These are phyloP conservation scores for Chesias legatella DNA, from an alignment of 2,888 invertebrate species.

Conservation along the genomic window DNA sequence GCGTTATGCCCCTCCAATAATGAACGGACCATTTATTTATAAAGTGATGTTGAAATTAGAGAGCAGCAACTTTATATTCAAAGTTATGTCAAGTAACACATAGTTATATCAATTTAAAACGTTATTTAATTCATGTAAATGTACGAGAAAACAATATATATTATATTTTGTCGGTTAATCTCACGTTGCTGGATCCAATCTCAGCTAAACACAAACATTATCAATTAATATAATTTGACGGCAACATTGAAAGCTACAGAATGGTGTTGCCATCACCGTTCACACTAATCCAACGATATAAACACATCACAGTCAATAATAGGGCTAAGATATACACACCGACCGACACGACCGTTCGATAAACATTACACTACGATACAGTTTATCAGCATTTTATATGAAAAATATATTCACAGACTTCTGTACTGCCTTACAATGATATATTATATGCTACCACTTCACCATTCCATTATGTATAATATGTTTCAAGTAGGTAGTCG, in stretches of 20 bases:
- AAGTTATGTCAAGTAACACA: too few species aligned
- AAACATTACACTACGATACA: too few species aligned
- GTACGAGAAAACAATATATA: too few species aligned
- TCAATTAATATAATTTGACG: slow-evolving; percentile 10
- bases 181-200: slow-evolving; percentile 2
- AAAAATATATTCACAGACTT: slow-evolving; percentile 7
- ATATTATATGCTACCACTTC: neutral
- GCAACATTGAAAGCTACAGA: slow-evolving; percentile 13
- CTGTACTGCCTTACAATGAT: slow-evolving; percentile 6
- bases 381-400: slow-evolving; percentile 11
- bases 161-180: neutral
- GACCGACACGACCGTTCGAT: slow-evolving; percentile 35
- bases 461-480: too few species aligned
- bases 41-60: too few species aligned
- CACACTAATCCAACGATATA: slow-evolving; percentile 24
- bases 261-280: slow-evolving; percentile 11
- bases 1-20: too few species aligned
- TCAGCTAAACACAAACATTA: neutral
- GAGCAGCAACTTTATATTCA: too few species aligned
- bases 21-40: too few species aligned
- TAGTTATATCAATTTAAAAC: too few species aligned
- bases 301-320: slow-evolving; percentile 49
- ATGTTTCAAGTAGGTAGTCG: too few species aligned
- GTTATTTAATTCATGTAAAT: too few species aligned
- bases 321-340: slow-evolving; percentile 35